Percentiles rank a stretch among this genome's conserved stretches.
These are phyloP conservation scores for Rhopalosiphum padi DNA, from an alignment of 1,140 invertebrate genomes.

Conservation along the genomic window DNA sequence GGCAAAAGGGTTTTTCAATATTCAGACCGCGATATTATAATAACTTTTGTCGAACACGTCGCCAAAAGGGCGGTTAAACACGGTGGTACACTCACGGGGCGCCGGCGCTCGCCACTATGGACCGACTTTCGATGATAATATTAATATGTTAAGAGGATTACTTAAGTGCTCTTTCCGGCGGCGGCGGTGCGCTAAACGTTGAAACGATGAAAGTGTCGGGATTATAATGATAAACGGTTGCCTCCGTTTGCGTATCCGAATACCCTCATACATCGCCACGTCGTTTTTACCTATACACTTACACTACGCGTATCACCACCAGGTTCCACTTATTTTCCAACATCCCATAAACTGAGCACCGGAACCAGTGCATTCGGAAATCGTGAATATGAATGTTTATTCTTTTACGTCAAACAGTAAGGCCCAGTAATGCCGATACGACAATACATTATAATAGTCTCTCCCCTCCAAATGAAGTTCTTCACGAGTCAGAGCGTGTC, in stretches of 20 bases:
- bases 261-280: not conserved
- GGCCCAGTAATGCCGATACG: not conserved
- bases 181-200: not conserved
- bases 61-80: not conserved
- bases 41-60: not conserved
- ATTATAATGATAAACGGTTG: constrained; percentile 45
- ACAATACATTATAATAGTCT: too few species aligned
- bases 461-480: not conserved
- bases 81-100: not conserved
- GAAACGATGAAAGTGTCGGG: constrained; percentile 17
- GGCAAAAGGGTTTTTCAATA: too few species aligned
- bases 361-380: not conserved
- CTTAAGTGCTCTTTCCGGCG: not conserved
- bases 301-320: not conserved
- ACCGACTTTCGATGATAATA: constrained; percentile 18
- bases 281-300: not conserved
- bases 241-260: not conserved
- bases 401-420: not conserved
- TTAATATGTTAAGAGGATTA: constrained; percentile 39
- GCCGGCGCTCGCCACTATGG: not conserved
- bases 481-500: too few species aligned
- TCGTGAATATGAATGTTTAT: not conserved
- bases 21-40: not conserved
- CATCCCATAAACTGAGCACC: not conserved
- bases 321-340: not conserved